These are phyloP conservation scores for Nasonia longicornis DNA, from an alignment of 1,140 invertebrate species.

Conservation along the genomic window DNA sequence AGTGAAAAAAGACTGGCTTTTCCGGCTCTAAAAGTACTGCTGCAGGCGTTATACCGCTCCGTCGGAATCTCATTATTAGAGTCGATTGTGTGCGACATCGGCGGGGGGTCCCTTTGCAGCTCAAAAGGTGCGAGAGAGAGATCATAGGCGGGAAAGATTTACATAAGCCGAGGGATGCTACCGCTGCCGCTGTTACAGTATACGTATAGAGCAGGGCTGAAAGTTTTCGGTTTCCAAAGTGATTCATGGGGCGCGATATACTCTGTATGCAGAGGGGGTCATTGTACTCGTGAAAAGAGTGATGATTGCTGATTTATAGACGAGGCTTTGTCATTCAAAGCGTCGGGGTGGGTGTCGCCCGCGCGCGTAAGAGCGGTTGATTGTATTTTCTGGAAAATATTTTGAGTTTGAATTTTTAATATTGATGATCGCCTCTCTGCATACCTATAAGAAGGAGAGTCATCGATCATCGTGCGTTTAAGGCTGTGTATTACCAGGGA, in stretches of 20 bases:
- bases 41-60: neutral
- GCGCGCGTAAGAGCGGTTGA: neutral
- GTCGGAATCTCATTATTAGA: slow-evolving; percentile 16
- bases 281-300: slow-evolving; percentile 7
- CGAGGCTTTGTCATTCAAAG: neutral
- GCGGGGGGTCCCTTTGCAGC: neutral
- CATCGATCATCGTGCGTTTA: too few species aligned
- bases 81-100: slow-evolving; percentile 12
- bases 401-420: neutral
- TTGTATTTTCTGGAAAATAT: slow-evolving; percentile 2
- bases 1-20: neutral
- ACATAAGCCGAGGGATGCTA: neutral
- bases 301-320: slow-evolving; percentile 20
- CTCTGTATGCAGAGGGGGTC: neutral
- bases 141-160: slow-evolving; percentile 1
- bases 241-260: slow-evolving; percentile 10
- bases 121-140: neutral
- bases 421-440: too few species aligned
- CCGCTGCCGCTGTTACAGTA: neutral
- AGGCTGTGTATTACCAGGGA: too few species aligned
- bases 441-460: too few species aligned
- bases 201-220: neutral
- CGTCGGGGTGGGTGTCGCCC: neutral
- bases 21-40: neutral
- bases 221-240: slow-evolving; percentile 9